Base-by-base conservation (phyloP, 2,113 vertebrate genomes). In the Nibea coibor region DNA sequence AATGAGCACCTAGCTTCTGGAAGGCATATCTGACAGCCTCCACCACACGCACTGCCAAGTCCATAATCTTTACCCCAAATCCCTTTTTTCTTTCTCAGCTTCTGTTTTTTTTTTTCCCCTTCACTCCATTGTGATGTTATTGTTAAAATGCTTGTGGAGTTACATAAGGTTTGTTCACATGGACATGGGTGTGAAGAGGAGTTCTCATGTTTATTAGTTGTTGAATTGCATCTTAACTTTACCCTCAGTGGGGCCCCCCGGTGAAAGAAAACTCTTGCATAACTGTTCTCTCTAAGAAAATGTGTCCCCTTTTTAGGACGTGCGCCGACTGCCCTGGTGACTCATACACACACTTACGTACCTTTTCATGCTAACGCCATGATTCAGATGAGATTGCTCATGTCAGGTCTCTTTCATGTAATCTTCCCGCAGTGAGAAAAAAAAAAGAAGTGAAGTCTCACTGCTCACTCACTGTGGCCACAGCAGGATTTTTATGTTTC, bases 1-100 rank as follows among this genome's bases (percentile, higher is more conserved):
- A 92, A 94, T 91, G 88, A 89, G 89, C 81, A 91, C 90, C 92
- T 91, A 84, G 90, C 88, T 82, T 86, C 83, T 92, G 89, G 87
- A 89, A 90, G 88, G 88, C 86, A 88, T 89, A 88, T 91, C 87
- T 90, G 87, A 90, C 89, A 88, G 83, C 85, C 64, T 89, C 76
- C 69, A 81, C 69, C 72, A 78, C 81, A 83, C 56, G 47, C 80
- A 63, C 87, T 88, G 89, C 87, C 83, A 90, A 90, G 73, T 89
- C 91, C 63, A 71, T 87, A 90, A 91, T 94, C 90, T 89, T 91
- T 80, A 78, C 73, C 66, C 57, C 70, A 72, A 88, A 88, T 83
- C 78, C 76, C 47, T 62, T 70, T 24, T 65, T 65, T 45, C 58
- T 58, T 61, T 71, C 54, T 54, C 39, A 59, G 67, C 56, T 84